Evolutionary conservation across 2,113 vertebrate species (phyloP).

Genomic region (Antennarius striatus): DNA sequence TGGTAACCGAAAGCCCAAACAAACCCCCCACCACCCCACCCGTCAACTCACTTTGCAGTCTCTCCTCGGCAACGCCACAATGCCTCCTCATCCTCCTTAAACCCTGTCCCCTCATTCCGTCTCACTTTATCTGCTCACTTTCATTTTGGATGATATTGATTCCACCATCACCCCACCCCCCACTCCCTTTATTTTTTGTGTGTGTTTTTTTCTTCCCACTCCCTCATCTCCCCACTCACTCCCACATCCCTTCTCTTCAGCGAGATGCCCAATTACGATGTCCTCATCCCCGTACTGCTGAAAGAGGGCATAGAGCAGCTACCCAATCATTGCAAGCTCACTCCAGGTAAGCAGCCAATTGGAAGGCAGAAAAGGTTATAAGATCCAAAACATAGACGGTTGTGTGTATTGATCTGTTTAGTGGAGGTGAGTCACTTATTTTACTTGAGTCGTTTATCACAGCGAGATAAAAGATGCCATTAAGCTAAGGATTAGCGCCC

Average conservation of each 20-base stretch:
- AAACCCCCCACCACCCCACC: background rate
- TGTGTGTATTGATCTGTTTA: conserved; percentile 55
- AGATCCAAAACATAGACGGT: conserved; percentile 7
- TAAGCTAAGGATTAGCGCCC: conserved; percentile 52
- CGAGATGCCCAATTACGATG: conserved; percentile 89
- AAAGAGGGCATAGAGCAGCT: conserved; percentile 86
- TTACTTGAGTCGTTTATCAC: conserved; percentile 54
- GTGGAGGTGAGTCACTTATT: conserved; percentile 55
- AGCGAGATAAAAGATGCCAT: conserved; percentile 37
- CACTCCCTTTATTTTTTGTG: background rate
- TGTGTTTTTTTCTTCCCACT: background rate
- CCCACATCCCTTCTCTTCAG: conserved; percentile 59
- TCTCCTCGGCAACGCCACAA: conserved; percentile 9
- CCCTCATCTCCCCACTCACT: background rate
- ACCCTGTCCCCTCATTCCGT: conserved; percentile 27
- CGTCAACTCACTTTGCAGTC: conserved; percentile 27
- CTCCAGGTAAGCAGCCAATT: conserved; percentile 84
- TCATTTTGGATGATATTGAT: conserved; percentile 52
- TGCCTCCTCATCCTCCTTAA: conserved; percentile 25
- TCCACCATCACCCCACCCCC: background rate
- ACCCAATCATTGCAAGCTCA: conserved; percentile 87
- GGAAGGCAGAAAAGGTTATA: background rate
- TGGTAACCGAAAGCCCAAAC: conserved; percentile 77
- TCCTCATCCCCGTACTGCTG: conserved; percentile 83
- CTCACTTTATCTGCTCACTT: conserved; percentile 35